These are phyloP conservation scores for Aix galericulata DNA, from an alignment of 2,113 vertebrate species.

Conservation along the genomic window DNA sequence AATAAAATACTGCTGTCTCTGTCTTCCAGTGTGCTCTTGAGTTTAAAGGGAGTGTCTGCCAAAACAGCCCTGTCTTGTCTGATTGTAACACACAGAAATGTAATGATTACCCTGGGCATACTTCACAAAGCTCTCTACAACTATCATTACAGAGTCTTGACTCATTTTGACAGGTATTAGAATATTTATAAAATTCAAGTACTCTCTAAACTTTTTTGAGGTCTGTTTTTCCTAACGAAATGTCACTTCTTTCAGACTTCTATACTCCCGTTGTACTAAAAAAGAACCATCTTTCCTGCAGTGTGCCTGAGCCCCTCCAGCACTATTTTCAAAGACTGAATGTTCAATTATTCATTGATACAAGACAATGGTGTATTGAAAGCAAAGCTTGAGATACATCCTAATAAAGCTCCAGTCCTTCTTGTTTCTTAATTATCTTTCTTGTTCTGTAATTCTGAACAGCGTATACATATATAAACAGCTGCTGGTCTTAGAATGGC, in stretches of 20 bases:
- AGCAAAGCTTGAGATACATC: conserved; percentile 13
- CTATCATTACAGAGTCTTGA: conserved; percentile 39
- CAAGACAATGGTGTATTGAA: conserved; percentile 50
- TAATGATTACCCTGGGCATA: conserved; percentile 29
- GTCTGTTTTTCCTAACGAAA: conserved; percentile 58
- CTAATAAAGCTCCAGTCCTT: conserved; percentile 42
- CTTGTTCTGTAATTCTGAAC: background rate
- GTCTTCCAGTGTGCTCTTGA: background rate
- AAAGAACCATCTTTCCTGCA: conserved; percentile 43
- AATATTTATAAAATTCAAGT: conserved; percentile 65
- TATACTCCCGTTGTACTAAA: conserved; percentile 24
- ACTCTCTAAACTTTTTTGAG: conserved; percentile 51
- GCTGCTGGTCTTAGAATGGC: background rate
- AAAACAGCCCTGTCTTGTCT: conserved; percentile 40
- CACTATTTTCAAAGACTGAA: conserved; percentile 50
- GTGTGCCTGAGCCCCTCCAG: conserved; percentile 51
- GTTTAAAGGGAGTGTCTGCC: conserved; percentile 20
- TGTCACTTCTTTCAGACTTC: conserved; percentile 61
- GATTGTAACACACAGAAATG: background rate
- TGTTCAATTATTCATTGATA: conserved; percentile 62
- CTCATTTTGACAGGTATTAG: conserved; percentile 62
- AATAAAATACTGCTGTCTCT: conserved; percentile 28
- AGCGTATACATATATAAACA: background rate
- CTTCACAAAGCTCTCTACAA: conserved; percentile 26
- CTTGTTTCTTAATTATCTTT: conserved; percentile 49